A percentile compares a stretch with the other conserved stretches of the same genome.
phyloP scores from a whole-genome alignment of 2,797 vertebrate species.

The Emys orbicularis region DNA sequence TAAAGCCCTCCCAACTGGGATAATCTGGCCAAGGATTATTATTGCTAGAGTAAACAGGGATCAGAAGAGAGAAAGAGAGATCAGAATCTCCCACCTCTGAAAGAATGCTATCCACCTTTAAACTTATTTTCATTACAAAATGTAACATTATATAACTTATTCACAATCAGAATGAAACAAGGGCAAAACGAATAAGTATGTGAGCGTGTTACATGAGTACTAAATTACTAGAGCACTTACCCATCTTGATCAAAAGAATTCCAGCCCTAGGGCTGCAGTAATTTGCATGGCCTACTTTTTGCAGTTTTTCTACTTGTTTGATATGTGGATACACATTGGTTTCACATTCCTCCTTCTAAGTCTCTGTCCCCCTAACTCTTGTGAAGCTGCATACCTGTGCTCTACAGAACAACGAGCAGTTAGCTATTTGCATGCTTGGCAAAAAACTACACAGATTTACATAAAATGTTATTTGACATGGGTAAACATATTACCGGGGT shows the following conservation, averaged over 20 bases:
- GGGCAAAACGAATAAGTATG: neutral
- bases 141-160: neutral
- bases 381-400: constrained; percentile 18
- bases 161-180: neutral
- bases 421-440: constrained; percentile 32
- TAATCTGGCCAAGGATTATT: neutral
- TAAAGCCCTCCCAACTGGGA: neutral
- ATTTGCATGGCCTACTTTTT: constrained; percentile 49
- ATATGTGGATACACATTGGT: neutral
- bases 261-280: neutral
- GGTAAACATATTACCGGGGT: constrained; percentile 31
- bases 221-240: neutral
- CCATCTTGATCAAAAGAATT: constrained; percentile 51
- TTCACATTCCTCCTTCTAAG: neutral
- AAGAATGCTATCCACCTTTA: neutral
- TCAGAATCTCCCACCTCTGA: neutral
- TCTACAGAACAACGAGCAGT: constrained; percentile 12
- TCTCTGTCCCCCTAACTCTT: constrained; percentile 15
- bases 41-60: neutral
- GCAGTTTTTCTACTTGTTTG: constrained; percentile 10
- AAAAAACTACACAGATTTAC: constrained; percentile 16
- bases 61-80: neutral
- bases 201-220: neutral
- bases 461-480: constrained; percentile 43
- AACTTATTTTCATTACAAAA: neutral